These are phyloP conservation scores for Drosophila nigritarsus DNA, from an alignment of 2,888 invertebrate species.

Conservation along the genomic window DNA sequence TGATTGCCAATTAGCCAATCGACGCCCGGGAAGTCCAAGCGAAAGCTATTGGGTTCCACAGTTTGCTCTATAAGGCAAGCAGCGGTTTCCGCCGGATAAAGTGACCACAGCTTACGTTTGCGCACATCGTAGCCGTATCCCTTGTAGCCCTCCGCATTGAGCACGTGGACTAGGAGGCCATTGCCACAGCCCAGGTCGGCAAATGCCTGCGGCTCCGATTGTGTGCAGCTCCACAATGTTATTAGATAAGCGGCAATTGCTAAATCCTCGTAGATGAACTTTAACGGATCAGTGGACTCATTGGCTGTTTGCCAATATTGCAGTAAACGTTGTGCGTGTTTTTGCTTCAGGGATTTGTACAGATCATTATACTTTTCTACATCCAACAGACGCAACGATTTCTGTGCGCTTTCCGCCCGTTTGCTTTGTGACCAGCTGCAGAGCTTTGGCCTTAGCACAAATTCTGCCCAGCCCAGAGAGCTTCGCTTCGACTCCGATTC, in stretches of 20 bases:
- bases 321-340: constrained; percentile 91
- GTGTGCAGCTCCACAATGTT: constrained; percentile 89
- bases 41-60: constrained; percentile 86
- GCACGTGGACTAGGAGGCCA: constrained; percentile 95
- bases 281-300: constrained; percentile 96
- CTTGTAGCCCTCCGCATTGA: constrained; percentile 92
- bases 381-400: constrained; percentile 89
- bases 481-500: constrained; percentile 14
- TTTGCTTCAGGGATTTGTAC: constrained; percentile 91
- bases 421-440: constrained; percentile 74
- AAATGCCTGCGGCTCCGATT: constrained; percentile 87
- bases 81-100: constrained; percentile 88
- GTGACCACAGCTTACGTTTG: constrained; percentile 94
- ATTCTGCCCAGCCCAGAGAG: constrained; percentile 73
- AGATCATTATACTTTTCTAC: constrained; percentile 89
- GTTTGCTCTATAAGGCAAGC: constrained; percentile 85
- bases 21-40: constrained; percentile 87
- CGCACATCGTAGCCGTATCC: constrained; percentile 95
- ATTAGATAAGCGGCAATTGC: constrained; percentile 96
- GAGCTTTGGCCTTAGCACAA: constrained; percentile 86
- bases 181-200: constrained; percentile 99
- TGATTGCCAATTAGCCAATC: constrained; percentile 99
- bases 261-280: constrained; percentile 98
- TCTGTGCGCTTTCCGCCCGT: constrained; percentile 18
- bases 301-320: constrained; percentile 95